A percentile compares a stretch with the other conserved stretches of the same genome.
phyloP scores from a whole-genome alignment of 2,888 invertebrate genomes.

The Cyclophora albipunctata region DNA sequence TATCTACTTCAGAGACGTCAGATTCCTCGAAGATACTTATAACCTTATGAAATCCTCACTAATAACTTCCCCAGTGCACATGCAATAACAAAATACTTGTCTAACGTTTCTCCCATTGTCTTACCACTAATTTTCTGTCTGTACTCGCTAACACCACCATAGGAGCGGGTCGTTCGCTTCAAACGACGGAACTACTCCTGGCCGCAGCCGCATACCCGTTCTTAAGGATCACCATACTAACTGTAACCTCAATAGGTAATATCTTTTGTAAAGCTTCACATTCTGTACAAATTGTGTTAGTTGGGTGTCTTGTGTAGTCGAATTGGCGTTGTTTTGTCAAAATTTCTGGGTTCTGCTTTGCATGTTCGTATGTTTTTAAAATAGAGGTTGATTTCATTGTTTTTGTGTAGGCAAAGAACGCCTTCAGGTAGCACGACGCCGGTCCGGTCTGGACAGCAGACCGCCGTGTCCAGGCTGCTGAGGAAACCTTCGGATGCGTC shows the following conservation, averaged over 20 bases:
- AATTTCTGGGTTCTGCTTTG: conserved; percentile 24
- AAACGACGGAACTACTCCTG: conserved; percentile 67
- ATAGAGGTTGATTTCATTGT: conserved; percentile 13
- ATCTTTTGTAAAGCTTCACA: conserved; percentile 19
- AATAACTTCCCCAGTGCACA: conserved; percentile 21
- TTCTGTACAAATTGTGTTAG: conserved; percentile 19
- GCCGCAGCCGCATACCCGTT: conserved; percentile 69
- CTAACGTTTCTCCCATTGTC: conserved; percentile 37
- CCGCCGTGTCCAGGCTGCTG: conserved; percentile 77
- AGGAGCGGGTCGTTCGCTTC: conserved; percentile 73
- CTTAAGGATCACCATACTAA: conserved; percentile 70
- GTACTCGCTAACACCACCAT: conserved; percentile 64
- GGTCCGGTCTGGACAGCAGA: conserved; percentile 78
- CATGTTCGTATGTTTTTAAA: conserved; percentile 13
- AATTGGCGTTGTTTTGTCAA: conserved; percentile 16
- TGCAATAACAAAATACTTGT: conserved; percentile 42
- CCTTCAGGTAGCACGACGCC: conserved; percentile 86
- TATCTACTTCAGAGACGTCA: too few relatives aligned
- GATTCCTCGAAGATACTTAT: too few relatives aligned
- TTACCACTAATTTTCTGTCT: conserved; percentile 59
- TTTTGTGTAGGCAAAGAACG: conserved; percentile 78
- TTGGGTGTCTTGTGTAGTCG: conserved; percentile 19
- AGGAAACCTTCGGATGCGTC: conserved; percentile 82
- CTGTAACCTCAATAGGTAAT: conserved; percentile 69
- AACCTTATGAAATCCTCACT: too few relatives aligned